Conservation (phyloP, 2,888 invertebrate genomes). For the Drosophila siamana region DNA sequence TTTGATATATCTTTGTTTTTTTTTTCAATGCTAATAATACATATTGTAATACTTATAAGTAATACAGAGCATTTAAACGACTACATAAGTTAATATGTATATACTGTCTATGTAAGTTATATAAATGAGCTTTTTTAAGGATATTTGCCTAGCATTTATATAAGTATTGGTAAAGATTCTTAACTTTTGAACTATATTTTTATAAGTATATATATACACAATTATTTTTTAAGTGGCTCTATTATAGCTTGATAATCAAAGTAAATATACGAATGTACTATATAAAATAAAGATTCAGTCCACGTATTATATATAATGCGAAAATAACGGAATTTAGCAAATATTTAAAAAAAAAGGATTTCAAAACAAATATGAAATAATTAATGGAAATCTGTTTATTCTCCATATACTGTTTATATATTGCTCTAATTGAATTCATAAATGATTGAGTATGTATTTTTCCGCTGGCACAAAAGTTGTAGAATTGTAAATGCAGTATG, state of each 20-base stretch:
- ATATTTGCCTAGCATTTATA: constrained; percentile 60
- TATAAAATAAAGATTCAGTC: constrained; percentile 29
- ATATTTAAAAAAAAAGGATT: background rate
- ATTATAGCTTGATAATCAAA: constrained; percentile 13
- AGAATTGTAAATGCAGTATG: constrained; percentile 1
- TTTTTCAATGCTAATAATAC: constrained; percentile 28
- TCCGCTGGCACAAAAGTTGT: background rate
- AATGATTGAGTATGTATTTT: background rate
- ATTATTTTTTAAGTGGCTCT: background rate
- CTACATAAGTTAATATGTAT: constrained; percentile 25
- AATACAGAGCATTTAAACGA: constrained; percentile 48
- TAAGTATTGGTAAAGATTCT: constrained; percentile 34
- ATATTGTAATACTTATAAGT: constrained; percentile 39
- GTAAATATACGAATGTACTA: background rate
- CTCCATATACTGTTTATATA: background rate
- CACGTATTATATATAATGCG: background rate
- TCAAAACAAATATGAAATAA: constrained; percentile 9
- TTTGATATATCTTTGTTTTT: constrained; percentile 44
- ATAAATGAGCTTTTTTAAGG: constrained; percentile 32
- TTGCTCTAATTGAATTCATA: background rate
- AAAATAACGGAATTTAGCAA: background rate
- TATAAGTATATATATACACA: constrained; percentile 53
- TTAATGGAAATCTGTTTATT: constrained; percentile 6
- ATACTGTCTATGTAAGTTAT: constrained; percentile 31
- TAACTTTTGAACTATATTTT: constrained; percentile 40